Conservation (phyloP, 2,113 vertebrate genomes). For the Notiomystis cincta region DNA sequence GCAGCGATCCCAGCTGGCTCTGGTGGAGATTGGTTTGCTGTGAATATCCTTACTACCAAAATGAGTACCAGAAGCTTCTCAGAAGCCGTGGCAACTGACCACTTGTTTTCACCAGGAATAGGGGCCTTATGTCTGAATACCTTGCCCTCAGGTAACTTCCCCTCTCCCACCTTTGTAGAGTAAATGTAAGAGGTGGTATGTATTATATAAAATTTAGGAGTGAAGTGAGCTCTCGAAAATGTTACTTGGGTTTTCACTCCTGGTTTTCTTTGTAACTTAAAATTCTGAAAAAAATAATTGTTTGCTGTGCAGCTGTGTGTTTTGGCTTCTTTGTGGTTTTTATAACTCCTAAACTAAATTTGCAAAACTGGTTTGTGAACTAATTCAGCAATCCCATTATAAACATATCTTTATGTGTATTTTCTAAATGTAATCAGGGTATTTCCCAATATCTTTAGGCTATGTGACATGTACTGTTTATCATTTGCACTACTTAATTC, state of each 20-base stretch:
- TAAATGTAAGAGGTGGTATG: conserved; percentile 40
- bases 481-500: not conserved
- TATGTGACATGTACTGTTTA: not conserved
- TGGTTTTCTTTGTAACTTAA: not conserved
- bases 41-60: conserved; percentile 68
- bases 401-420: not conserved
- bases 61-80: conserved; percentile 66
- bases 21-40: conserved; percentile 74
- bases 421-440: not conserved
- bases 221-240: not conserved
- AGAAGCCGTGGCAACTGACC: conserved; percentile 71
- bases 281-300: not conserved
- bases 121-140: conserved; percentile 73
- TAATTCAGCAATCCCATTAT: not conserved
- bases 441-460: not conserved
- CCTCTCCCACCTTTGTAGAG: conserved; percentile 34
- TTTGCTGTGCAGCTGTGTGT: not conserved
- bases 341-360: not conserved
- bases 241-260: not conserved
- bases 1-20: conserved; percentile 71
- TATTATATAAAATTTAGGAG: not conserved
- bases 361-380: not conserved
- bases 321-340: not conserved
- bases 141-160: conserved; percentile 73
- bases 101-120: conserved; percentile 72